Evolutionary conservation across 2,113 vertebrate species (phyloP).

Genomic region (Lethenteron camtschaticum): DNA sequence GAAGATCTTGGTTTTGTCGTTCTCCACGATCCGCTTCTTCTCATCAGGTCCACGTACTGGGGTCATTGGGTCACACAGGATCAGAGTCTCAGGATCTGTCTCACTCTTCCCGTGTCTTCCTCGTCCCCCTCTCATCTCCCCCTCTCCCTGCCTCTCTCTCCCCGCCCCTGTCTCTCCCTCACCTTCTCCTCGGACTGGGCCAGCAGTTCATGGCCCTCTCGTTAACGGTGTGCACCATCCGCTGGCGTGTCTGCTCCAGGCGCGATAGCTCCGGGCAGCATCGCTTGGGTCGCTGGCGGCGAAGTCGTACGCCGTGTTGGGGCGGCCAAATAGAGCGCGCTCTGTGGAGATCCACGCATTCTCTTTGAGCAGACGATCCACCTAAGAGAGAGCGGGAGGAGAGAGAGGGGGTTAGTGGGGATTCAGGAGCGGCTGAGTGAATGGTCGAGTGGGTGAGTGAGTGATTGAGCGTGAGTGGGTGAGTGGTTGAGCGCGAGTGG

Average conservation of each 20-base stretch:
- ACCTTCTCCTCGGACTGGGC: constrained; percentile 67
- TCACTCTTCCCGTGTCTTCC: no score
- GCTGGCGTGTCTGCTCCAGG: constrained; percentile 39
- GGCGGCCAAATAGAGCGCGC: constrained; percentile 53
- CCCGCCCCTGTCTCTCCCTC: constrained; percentile 6
- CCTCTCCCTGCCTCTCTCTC: no score
- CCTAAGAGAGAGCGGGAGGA: constrained; percentile 19
- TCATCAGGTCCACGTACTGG: constrained; percentile 74
- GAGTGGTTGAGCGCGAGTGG: no score
- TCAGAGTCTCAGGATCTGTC: no score
- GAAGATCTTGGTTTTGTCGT: constrained; percentile 69
- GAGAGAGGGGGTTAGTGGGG: neutral
- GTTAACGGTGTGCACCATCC: constrained; percentile 49
- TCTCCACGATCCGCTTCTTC: constrained; percentile 78
- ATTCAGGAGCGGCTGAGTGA: neutral
- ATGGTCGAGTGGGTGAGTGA: neutral
- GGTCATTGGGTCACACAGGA: no score
- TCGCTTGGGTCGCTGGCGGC: constrained; percentile 43
- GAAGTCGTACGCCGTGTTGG: constrained; percentile 66
- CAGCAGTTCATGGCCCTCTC: constrained; percentile 52
- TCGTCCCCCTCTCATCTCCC: no score
- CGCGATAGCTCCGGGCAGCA: constrained; percentile 44
- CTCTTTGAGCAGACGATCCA: constrained; percentile 54
- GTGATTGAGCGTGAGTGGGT: neutral
- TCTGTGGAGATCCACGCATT: constrained; percentile 72